These are phyloP conservation scores for Ptychobarbus kaznakovi DNA, from an alignment of 2,797 vertebrate genomes.

Conservation along the genomic window DNA sequence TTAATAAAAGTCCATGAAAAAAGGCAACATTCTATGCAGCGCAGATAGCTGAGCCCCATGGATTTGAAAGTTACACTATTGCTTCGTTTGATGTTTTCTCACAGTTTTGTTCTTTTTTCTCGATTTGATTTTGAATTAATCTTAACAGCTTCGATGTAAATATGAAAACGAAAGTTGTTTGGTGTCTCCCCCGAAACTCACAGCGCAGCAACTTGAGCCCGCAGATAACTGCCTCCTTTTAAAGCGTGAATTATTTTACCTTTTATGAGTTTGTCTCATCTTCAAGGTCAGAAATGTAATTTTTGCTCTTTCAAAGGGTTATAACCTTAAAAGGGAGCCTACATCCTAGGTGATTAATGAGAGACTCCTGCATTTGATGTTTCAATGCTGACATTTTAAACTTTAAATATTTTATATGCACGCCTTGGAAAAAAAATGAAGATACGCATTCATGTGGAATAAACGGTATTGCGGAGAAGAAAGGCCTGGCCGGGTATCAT, in stretches of 20 bases:
- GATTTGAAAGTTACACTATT: conserved; percentile 83
- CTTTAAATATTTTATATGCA: conserved; percentile 90
- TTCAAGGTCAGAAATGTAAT: conserved; percentile 91
- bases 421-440: conserved; percentile 82
- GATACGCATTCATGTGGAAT: conserved; percentile 89
- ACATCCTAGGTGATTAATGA: conserved; percentile 87
- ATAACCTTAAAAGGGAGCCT: conserved; percentile 89
- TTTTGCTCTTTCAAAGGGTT: conserved; percentile 92
- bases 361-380: conserved; percentile 86
- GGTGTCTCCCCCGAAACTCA: conserved; percentile 75
- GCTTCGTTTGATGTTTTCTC: conserved; percentile 83
- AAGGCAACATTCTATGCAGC: conserved; percentile 73
- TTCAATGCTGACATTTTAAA: conserved; percentile 89
- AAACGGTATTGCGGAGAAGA: conserved; percentile 85
- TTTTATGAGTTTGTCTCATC: conserved; percentile 91
- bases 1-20: conserved; percentile 87
- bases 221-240: conserved; percentile 84
- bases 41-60: conserved; percentile 78
- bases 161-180: conserved; percentile 85
- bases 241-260: conserved; percentile 89
- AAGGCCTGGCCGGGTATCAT: conserved; percentile 81
- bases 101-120: conserved; percentile 81
- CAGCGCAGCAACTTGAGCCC: conserved; percentile 77
- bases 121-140: conserved; percentile 85
- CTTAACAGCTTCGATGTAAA: conserved; percentile 83